These are phyloP conservation scores for Euclidia mi DNA, from an alignment of 2,888 invertebrate genomes.

Conservation along the genomic window DNA sequence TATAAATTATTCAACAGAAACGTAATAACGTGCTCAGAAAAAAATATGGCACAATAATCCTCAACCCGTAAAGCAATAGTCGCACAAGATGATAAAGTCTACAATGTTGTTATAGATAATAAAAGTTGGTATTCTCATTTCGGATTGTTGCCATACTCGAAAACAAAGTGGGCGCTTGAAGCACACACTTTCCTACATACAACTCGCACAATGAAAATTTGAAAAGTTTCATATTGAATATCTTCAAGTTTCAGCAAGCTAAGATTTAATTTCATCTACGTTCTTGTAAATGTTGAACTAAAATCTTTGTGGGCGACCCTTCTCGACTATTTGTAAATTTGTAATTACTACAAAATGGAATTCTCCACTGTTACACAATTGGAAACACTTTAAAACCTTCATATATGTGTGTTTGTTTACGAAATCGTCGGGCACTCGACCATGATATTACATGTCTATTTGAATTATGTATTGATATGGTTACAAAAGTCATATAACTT, in stretches of 20 bases:
- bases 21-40: too few relatives aligned
- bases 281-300: constrained; percentile 44
- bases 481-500: constrained; percentile 27
- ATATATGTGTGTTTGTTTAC: constrained; percentile 13
- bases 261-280: constrained; percentile 61
- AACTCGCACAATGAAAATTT: constrained; percentile 63
- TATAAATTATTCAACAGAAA: too few relatives aligned
- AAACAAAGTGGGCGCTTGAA: constrained; percentile 26
- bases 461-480: constrained; percentile 38
- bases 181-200: constrained; percentile 25
- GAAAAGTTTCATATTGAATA: constrained; percentile 62
- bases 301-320: constrained; percentile 8
- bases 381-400: constrained; percentile 17
- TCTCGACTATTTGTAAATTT: constrained; percentile 18
- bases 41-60: neutral
- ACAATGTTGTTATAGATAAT: constrained; percentile 36
- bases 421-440: constrained; percentile 19
- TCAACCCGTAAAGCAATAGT: constrained; percentile 17
- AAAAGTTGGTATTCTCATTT: constrained; percentile 44
- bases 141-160: constrained; percentile 29
- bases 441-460: constrained; percentile 32
- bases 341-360: constrained; percentile 13
- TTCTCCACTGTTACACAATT: constrained; percentile 9
- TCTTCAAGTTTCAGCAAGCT: constrained; percentile 53
- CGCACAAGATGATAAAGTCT: constrained; percentile 28